phyloP scores from a whole-genome alignment of 1,140 invertebrate genomes.

The Dendrolimus punctatus region DNA sequence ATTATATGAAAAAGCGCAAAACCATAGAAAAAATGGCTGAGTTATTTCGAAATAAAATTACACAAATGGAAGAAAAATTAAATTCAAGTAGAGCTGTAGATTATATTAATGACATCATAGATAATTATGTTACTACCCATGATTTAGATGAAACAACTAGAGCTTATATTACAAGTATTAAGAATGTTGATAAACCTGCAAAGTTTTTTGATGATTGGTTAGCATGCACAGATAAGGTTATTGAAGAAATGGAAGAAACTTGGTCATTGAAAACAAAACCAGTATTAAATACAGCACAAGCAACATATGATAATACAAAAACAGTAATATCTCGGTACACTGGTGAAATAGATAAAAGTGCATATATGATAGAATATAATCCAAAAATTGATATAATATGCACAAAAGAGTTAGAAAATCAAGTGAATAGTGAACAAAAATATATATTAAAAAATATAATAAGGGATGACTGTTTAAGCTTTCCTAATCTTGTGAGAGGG shows the following conservation, averaged over 20 bases:
- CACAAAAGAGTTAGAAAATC: slow-evolving; percentile 37
- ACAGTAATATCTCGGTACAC: slow-evolving; percentile 33
- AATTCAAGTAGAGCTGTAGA: slow-evolving; percentile 24
- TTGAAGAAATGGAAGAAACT: slow-evolving; percentile 28
- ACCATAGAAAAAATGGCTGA: slow-evolving; percentile 35
- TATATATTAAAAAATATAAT: slow-evolving; percentile 51
- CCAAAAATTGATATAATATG: slow-evolving; percentile 37
- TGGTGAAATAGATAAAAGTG: slow-evolving; percentile 39
- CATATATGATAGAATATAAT: slow-evolving; percentile 45
- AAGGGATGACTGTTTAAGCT: slow-evolving; percentile 35
- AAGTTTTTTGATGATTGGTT: slow-evolving; percentile 41
- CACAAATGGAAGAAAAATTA: slow-evolving; percentile 36
- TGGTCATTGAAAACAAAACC: slow-evolving; percentile 35
- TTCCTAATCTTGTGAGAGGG: slow-evolving; percentile 45
- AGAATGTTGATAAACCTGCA: slow-evolving; percentile 31
- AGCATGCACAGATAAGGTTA: slow-evolving; percentile 22
- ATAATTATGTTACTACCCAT: slow-evolving; percentile 30
- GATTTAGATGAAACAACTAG: slow-evolving; percentile 28
- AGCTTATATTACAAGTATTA: slow-evolving; percentile 37
- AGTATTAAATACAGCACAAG: slow-evolving; percentile 23
- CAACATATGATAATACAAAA: slow-evolving; percentile 9
- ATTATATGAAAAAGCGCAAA: slow-evolving; percentile 35
- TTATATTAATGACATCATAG: slow-evolving; percentile 42
- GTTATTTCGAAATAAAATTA: slow-evolving; percentile 36
- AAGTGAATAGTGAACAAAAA: slow-evolving; percentile 52